Evolutionary conservation across 2,797 vertebrate genomes (phyloP), one percentile per base, ranked within the genome.

Genomic region (Sebastes alutus): DNA sequence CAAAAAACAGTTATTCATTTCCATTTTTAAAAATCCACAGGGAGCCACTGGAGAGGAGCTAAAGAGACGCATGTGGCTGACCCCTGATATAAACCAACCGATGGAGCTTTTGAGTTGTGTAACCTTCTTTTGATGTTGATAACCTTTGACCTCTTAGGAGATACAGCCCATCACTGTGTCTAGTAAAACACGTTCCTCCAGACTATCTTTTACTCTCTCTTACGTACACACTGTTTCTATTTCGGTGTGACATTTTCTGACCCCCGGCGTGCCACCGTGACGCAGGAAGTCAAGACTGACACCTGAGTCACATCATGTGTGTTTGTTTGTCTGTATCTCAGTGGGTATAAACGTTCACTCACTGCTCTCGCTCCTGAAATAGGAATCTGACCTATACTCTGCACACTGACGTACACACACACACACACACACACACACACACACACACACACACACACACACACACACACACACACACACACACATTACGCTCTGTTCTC

Each of bases 191-290:
- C 18, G 29, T 62, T 75, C 62, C 33, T 60, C 38, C 32, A 56
- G 29, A 38, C 27, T 16, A 4, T 52, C 5, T 42, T 11, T 52
- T 27, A 13, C 60, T 52, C 64, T 38, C 35, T 61, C 13, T 38
- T 23, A 62, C 6, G 1, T 52, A 27, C 63, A 32, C 68, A 35
- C 68, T 29, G n/a, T 42, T 74, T 77, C 83, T 88, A 74, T 85
- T 79, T 72, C 56, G 14, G 14, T 67, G 80, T 78, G 66, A 84
- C 59, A 88, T 88, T 82, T 84, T 58, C 63, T 87, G 85, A 82
- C 68, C 63, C 27, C 30, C 16, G 35, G 42, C 66, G 59, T 86
- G 70, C 67, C 61, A 23, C 62, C 12, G 35, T 4, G 8, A 67
- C 76, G 75, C 82, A 87, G 76, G 78, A 89, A 85, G 75, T 81